Evolutionary conservation across 2,888 invertebrate genomes (phyloP).

Genomic region (Thera obeliscata): DNA sequence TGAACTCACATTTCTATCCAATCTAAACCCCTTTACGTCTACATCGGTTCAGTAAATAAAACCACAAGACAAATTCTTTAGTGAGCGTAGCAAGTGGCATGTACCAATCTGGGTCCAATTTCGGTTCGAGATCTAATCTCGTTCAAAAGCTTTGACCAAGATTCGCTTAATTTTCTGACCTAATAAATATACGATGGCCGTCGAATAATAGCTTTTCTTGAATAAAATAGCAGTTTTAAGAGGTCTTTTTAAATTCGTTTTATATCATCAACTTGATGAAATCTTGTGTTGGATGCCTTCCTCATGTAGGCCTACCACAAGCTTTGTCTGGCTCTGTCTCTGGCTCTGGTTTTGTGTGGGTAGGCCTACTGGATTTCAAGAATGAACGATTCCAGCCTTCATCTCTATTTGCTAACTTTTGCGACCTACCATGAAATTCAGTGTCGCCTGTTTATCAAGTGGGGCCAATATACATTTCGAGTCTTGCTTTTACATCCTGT

Average conservation of each 20-base stretch:
- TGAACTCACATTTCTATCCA: background rate
- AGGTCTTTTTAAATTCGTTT: background rate
- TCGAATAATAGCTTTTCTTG: conserved; percentile 14
- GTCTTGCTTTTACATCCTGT: too few species aligned
- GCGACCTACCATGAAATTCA: too few species aligned
- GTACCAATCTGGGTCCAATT: conserved; percentile 46
- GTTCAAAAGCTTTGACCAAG: conserved; percentile 45
- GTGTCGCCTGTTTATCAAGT: too few species aligned
- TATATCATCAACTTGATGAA: background rate
- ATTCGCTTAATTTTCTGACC: conserved; percentile 57
- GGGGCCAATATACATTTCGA: too few species aligned
- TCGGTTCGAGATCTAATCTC: conserved; percentile 53
- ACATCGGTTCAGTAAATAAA: conserved; percentile 20
- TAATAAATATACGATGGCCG: conserved; percentile 48
- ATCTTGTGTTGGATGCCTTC: too few species aligned
- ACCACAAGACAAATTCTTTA: conserved; percentile 20
- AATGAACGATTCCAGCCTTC: too few species aligned
- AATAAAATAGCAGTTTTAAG: conserved; percentile 7
- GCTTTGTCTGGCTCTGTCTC: too few species aligned
- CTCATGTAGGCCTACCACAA: too few species aligned
- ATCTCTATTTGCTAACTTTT: too few species aligned
- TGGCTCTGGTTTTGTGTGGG: too few species aligned
- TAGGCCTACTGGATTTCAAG: too few species aligned
- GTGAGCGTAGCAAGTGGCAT: conserved; percentile 19
- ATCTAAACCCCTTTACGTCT: conserved; percentile 5